These are phyloP conservation scores for Drosophila helvetica DNA, from an alignment of 2,888 invertebrate genomes.

Conservation along the genomic window DNA sequence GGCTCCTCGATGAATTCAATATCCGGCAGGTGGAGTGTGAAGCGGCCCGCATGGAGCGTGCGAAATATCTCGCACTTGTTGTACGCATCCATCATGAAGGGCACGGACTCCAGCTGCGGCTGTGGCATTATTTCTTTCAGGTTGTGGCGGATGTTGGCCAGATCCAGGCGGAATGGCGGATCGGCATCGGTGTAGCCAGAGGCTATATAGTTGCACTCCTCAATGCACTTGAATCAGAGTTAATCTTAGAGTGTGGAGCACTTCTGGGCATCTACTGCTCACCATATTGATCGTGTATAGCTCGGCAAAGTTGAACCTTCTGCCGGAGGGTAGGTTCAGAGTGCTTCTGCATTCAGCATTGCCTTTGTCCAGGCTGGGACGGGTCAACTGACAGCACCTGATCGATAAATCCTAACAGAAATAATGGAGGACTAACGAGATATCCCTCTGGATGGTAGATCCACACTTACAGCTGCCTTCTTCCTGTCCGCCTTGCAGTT, in stretches of 20 bases:
- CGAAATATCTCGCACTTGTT: constrained; percentile 57
- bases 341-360: constrained; percentile 39
- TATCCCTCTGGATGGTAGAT: no score
- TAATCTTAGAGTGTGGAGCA: background rate
- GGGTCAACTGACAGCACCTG: constrained; percentile 58
- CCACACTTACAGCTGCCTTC: constrained; percentile 60
- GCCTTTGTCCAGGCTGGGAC: constrained; percentile 53
- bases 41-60: constrained; percentile 36
- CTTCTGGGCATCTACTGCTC: constrained; percentile 17
- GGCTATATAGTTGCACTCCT: constrained; percentile 66
- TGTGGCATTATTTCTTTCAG: constrained; percentile 46
- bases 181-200: constrained; percentile 62
- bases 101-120: constrained; percentile 41
- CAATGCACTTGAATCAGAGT: constrained; percentile 55
- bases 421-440: constrained; percentile 18
- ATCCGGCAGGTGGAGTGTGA: constrained; percentile 59
- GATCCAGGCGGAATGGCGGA: constrained; percentile 61
- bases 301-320: constrained; percentile 46
- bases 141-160: constrained; percentile 44
- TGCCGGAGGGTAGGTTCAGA: constrained; percentile 38
- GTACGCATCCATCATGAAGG: constrained; percentile 58
- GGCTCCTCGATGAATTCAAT: constrained; percentile 58
- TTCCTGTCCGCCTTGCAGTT: constrained; percentile 39
- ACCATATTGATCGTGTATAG: constrained; percentile 65
- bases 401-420: constrained; percentile 30